phyloP scores from a whole-genome alignment of 1,140 invertebrate species.

The Ceratoteleas bidentatus region DNA sequence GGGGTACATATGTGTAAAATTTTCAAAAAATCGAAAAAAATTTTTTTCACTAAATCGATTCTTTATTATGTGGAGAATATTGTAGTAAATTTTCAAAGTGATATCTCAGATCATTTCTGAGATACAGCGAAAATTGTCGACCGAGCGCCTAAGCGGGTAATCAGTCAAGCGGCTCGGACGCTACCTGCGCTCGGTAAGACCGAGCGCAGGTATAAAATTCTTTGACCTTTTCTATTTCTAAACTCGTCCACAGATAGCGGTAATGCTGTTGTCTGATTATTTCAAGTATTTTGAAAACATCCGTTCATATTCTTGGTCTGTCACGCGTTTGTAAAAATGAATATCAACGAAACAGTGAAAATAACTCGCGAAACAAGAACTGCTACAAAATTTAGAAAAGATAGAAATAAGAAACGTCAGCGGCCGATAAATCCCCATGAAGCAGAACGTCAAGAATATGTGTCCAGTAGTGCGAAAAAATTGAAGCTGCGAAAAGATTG shows the following conservation, averaged over 20 bases:
- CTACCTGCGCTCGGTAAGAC: too few species aligned
- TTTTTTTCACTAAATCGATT: slow-evolving; percentile 20
- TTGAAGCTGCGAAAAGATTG: neutral
- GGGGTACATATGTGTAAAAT: slow-evolving; percentile 16
- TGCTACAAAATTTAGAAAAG: slow-evolving; percentile 1
- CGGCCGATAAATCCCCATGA: too few species aligned
- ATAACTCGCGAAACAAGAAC: neutral
- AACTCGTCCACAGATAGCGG: too few species aligned
- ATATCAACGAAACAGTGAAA: neutral
- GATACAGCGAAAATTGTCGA: too few species aligned
- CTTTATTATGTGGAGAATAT: neutral
- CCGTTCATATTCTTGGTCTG: neutral
- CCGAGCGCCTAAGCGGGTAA: too few species aligned
- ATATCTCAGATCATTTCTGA: slow-evolving; percentile 8
- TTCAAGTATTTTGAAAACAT: neutral
- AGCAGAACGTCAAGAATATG: slow-evolving; percentile 9
- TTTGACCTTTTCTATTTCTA: too few species aligned
- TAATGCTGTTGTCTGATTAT: neutral
- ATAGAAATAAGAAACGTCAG: slow-evolving; percentile 4
- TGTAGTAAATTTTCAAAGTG: slow-evolving; percentile 15
- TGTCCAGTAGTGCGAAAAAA: slow-evolving; percentile 4
- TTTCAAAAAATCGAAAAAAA: slow-evolving; percentile 20
- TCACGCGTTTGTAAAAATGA: neutral
- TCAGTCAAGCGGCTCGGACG: neutral
- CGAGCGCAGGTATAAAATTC: neutral